phyloP scores from a whole-genome alignment of 2,113 vertebrate genomes.

The Podiceps cristatus region DNA sequence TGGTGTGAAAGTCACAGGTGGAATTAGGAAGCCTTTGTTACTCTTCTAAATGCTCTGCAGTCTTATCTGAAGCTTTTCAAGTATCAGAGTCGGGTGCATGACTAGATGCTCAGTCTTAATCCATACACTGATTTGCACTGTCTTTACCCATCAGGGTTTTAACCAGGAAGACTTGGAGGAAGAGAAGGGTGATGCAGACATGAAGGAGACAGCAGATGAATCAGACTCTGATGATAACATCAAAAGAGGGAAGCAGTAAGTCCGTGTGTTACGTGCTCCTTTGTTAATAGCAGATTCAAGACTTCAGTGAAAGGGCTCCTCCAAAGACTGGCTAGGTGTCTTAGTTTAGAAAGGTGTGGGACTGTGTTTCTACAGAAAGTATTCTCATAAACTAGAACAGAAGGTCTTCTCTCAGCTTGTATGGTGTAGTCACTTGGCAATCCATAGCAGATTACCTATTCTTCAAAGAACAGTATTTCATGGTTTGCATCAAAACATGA shows the following conservation, averaged over 20 bases:
- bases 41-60: background rate
- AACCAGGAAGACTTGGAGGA: constrained; percentile 97
- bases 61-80: background rate
- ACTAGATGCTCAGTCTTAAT: background rate
- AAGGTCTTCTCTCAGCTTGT: background rate
- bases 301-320: background rate
- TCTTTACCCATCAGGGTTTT: constrained; percentile 85
- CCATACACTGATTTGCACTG: background rate
- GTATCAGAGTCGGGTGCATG: background rate
- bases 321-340: background rate
- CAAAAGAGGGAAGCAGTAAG: constrained; percentile 90
- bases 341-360: background rate
- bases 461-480: background rate
- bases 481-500: background rate
- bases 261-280: background rate
- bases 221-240: constrained; percentile 94
- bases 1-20: background rate
- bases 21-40: background rate
- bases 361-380: background rate
- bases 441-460: background rate
- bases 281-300: background rate
- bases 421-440: background rate
- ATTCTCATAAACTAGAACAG: background rate
- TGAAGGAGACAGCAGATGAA: constrained; percentile 78
- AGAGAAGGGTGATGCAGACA: constrained; percentile 79